These are phyloP conservation scores for Leptarthrus brevirostris DNA, from an alignment of 2,888 invertebrate species.

Conservation along the genomic window DNA sequence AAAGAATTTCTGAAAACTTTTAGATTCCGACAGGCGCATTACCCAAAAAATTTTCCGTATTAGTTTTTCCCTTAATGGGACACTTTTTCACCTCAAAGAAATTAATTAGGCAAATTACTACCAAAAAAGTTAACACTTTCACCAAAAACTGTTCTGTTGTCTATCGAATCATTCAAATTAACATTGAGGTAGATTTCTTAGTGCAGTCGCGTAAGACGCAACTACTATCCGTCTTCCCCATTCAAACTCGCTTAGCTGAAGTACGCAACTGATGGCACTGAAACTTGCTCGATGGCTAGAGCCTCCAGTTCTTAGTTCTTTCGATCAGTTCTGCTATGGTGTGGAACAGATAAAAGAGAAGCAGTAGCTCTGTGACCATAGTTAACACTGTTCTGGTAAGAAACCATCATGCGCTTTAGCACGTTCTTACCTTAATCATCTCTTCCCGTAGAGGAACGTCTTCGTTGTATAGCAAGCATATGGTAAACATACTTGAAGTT, in stretches of 20 bases:
- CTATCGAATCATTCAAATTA: conserved; percentile 2
- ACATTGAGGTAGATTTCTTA: conserved; percentile 14
- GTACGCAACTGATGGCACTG: conserved; percentile 55
- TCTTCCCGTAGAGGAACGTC: too few species aligned
- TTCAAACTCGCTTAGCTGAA: conserved; percentile 55
- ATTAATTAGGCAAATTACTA: conserved; percentile 1
- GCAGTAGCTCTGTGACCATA: too few species aligned
- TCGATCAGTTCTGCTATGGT: conserved; percentile 25
- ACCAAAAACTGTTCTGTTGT: neutral
- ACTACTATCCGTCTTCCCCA: conserved; percentile 51
- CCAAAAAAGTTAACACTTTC: conserved; percentile 6
- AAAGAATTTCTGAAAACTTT: conserved; percentile 8
- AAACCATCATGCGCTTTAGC: too few species aligned
- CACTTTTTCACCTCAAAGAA: conserved; percentile 3
- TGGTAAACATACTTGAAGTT: too few species aligned
- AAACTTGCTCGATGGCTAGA: conserved; percentile 40
- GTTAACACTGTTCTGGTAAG: too few species aligned
- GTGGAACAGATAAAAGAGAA: neutral
- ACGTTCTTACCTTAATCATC: too few species aligned
- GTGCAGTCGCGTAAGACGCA: conserved; percentile 40
- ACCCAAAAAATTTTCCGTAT: conserved; percentile 1
- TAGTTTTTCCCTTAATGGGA: conserved; percentile 19
- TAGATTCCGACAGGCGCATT: conserved; percentile 15
- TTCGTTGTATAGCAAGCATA: too few species aligned
- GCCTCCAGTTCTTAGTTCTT: conserved; percentile 33